Evolutionary conservation across 2,113 vertebrate species (phyloP).

Genomic region (Alosa alosa): DNA sequence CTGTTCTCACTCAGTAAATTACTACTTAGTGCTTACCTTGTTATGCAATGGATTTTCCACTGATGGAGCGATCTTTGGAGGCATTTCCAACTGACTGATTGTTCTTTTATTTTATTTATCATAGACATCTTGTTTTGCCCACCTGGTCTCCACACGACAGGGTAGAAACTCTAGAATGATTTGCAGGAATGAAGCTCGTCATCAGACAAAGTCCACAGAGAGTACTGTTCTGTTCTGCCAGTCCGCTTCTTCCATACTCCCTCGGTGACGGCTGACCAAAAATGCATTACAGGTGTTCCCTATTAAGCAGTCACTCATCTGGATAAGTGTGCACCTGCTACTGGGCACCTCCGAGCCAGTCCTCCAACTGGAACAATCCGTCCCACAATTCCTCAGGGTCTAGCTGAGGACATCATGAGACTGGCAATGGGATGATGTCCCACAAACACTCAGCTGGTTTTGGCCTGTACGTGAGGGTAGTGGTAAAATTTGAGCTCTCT

Average conservation of each 20-base stretch:
- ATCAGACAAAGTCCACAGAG: not conserved
- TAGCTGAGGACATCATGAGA: not conserved
- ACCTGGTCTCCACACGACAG: not conserved
- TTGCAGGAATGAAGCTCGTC: conserved; percentile 8
- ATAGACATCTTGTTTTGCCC: not conserved
- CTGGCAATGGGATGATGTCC: conserved; percentile 1
- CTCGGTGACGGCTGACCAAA: not conserved
- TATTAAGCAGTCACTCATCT: conserved; percentile 41
- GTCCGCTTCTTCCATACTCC: not conserved
- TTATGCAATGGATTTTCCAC: not conserved
- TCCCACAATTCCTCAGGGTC: conserved; percentile 29
- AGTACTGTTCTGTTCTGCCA: conserved; percentile 10
- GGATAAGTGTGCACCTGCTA: conserved; percentile 40
- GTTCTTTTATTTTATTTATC: not conserved
- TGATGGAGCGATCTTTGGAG: not conserved
- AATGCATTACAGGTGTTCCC: conserved; percentile 37
- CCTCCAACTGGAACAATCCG: conserved; percentile 32
- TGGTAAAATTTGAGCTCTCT: not conserved
- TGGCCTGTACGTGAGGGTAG: not conserved
- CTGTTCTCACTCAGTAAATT: not conserved
- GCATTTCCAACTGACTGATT: not conserved
- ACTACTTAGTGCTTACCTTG: not conserved
- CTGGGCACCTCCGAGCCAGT: conserved; percentile 23
- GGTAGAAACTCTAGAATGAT: not conserved
- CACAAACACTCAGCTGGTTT: not conserved